A percentile compares a stretch with the other conserved stretches of the same genome.
phyloP scores from a whole-genome alignment of 2,888 invertebrate genomes.

The Sthenelais limicola region DNA sequence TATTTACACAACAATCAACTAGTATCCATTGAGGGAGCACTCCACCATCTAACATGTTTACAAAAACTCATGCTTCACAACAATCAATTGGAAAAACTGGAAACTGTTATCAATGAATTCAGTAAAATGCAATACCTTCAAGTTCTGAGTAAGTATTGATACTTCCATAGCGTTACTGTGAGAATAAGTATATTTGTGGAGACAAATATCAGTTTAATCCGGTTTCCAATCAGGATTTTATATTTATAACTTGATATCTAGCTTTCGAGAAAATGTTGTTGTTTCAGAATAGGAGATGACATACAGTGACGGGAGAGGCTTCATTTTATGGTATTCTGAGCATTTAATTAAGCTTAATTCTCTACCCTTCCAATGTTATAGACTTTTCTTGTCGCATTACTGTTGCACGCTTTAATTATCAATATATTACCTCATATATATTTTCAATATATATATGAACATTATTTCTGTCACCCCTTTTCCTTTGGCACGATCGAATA shows the following conservation, averaged over 20 bases:
- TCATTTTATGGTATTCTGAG: too few species aligned
- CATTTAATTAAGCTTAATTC: too few species aligned
- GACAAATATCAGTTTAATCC: not conserved
- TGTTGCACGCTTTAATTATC: too few species aligned
- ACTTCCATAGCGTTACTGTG: too few species aligned
- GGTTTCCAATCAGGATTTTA: not conserved
- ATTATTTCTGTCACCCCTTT: too few species aligned
- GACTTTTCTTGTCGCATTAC: too few species aligned
- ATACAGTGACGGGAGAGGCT: too few species aligned
- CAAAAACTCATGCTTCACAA: constrained; percentile 65
- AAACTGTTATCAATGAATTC: constrained; percentile 61
- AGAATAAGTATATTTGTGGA: not conserved
- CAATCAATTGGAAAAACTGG: constrained; percentile 67
- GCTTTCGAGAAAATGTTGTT: not conserved
- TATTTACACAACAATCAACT: constrained; percentile 67
- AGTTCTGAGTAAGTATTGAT: constrained; percentile 63
- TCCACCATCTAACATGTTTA: constrained; percentile 63
- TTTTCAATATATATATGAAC: too few species aligned
- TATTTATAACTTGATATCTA: not conserved
- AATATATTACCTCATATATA: too few species aligned
- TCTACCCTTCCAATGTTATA: too few species aligned
- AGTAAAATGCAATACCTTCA: constrained; percentile 63
- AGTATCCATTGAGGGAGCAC: constrained; percentile 58
- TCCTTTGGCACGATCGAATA: too few species aligned
- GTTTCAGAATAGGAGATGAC: too few species aligned